A percentile compares a stretch with the other conserved stretches of the same genome.
Conservation (phyloP, 2,888 invertebrate species). For the Lobophora halterata region DNA sequence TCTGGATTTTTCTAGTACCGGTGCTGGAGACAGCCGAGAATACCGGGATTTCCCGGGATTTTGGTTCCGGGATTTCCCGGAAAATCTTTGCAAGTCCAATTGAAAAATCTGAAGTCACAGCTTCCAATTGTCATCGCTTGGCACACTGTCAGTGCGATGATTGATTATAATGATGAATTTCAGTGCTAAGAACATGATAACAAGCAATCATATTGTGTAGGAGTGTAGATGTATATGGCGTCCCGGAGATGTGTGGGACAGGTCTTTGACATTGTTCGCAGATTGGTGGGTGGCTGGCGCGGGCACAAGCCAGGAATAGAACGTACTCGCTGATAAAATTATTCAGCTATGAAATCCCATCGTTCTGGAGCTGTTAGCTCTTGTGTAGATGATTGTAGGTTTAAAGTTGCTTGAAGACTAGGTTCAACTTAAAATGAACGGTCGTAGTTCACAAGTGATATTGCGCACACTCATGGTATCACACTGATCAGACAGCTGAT, state of each 20-base stretch:
- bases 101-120: too few relatives aligned
- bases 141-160: background rate
- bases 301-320: conserved; percentile 25
- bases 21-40: too few relatives aligned
- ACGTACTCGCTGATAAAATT: conserved; percentile 14
- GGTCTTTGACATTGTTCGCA: conserved; percentile 45
- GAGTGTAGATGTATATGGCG: conserved; percentile 4
- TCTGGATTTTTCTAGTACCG: too few relatives aligned
- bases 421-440: too few relatives aligned
- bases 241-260: conserved; percentile 13
- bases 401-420: too few relatives aligned
- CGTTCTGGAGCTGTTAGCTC: background rate
- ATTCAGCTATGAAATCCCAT: background rate
- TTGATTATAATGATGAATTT: background rate
- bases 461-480: too few relatives aligned
- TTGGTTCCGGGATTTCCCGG: too few relatives aligned
- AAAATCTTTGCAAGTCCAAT: too few relatives aligned
- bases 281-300: conserved; percentile 42
- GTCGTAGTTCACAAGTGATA: too few relatives aligned
- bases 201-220: conserved; percentile 3
- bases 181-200: background rate
- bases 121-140: background rate
- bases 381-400: conserved; percentile 16
- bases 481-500: too few relatives aligned
- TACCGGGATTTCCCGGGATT: too few relatives aligned